These are phyloP conservation scores for Heliopora coerulea DNA, from an alignment of 92 coral and sea anemone species.

Conservation along the genomic window DNA sequence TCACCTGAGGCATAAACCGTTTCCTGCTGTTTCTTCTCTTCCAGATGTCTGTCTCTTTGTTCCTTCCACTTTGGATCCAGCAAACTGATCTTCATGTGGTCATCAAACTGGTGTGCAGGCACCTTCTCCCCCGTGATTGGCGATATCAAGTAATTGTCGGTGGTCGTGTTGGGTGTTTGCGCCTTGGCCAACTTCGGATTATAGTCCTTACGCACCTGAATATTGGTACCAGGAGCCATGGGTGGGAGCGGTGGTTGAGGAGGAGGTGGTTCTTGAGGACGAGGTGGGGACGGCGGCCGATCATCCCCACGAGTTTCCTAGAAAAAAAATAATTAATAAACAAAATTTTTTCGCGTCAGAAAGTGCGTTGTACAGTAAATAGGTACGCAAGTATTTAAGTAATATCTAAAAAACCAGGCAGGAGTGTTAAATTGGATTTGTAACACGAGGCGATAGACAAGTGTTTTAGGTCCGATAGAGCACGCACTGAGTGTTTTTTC, in stretches of 20 bases:
- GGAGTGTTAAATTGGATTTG: too few species aligned
- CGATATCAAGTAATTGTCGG: slow-evolving; percentile 91
- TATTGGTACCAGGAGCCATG: slow-evolving; percentile 76
- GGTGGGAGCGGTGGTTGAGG: slow-evolving; percentile 98
- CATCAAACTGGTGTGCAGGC: slow-evolving; percentile 91
- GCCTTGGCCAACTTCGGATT: slow-evolving; percentile 93
- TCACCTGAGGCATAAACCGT: slow-evolving; percentile 93
- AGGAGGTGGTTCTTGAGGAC: slow-evolving; percentile 77
- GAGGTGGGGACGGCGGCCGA: slow-evolving; percentile 80
- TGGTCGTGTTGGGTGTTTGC: slow-evolving; percentile 44
- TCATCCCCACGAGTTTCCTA: slow-evolving; percentile 57
- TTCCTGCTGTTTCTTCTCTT: slow-evolving; percentile 88
- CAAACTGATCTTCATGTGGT: slow-evolving; percentile 96
- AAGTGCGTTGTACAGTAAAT: too few species aligned
- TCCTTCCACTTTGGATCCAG: slow-evolving; percentile 98
- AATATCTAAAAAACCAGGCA: too few species aligned
- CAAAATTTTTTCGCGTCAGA: not conserved
- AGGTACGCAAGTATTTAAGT: too few species aligned
- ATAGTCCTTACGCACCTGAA: slow-evolving; percentile 89
- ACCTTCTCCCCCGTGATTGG: slow-evolving; percentile 99
- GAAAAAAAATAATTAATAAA: not conserved
- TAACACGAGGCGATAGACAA: too few species aligned
- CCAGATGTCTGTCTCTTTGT: slow-evolving; percentile 83
- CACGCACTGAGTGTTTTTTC: too few species aligned
- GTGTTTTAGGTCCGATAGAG: too few species aligned